Evolutionary conservation across 2,797 vertebrate species (phyloP).

Genomic region (Sebastes minor): DNA sequence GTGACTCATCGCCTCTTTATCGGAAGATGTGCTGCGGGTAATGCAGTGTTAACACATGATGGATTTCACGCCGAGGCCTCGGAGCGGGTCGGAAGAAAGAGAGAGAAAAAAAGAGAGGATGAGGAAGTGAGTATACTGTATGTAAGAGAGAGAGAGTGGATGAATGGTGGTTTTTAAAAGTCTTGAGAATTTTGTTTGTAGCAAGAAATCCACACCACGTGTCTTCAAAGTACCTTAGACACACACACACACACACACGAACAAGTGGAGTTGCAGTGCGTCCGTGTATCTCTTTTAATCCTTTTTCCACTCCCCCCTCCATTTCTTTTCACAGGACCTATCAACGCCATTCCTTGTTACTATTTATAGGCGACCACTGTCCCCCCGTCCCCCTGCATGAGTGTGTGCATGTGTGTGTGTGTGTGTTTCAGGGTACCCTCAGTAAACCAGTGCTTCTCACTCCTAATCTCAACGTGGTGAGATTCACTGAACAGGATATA

Average conservation of each 20-base stretch:
- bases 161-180: neutral
- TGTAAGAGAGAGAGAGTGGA: neutral
- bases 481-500: constrained; percentile 59
- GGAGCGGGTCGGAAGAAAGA: neutral
- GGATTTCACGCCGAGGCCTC: constrained; percentile 41
- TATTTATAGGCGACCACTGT: constrained; percentile 81
- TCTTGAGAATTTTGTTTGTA: constrained; percentile 16
- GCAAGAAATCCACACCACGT: constrained; percentile 46
- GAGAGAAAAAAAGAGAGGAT: neutral
- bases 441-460: constrained; percentile 53
- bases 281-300: constrained; percentile 80
- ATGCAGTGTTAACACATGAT: constrained; percentile 56
- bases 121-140: neutral
- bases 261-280: constrained; percentile 57
- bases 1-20: constrained; percentile 70
- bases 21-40: constrained; percentile 33
- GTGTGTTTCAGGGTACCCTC: constrained; percentile 44
- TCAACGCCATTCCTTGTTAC: constrained; percentile 82
- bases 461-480: constrained; percentile 53
- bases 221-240: constrained; percentile 34
- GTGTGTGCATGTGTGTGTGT: constrained; percentile 22
- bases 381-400: constrained; percentile 54
- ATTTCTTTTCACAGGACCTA: constrained; percentile 79
- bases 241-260: constrained; percentile 14
- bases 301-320: constrained; percentile 80